Base-by-base conservation (phyloP, 1,140 invertebrate genomes). In the Grapholita molesta region DNA sequence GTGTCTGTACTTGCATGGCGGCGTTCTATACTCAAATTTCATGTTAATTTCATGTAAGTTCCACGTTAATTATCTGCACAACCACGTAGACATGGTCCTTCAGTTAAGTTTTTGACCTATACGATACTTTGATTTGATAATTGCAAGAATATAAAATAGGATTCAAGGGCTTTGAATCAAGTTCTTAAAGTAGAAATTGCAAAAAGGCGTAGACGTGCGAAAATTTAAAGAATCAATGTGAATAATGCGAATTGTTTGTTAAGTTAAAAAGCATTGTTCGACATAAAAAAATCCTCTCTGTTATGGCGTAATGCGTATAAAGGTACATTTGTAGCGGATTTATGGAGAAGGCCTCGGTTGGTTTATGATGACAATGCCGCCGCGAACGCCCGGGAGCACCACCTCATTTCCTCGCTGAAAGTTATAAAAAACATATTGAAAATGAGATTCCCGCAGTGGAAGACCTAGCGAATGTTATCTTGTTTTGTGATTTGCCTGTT, bases 371-470 rank as follows among this genome's bases (percentile, higher is more conserved):
- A 89, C 85, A 89, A 88, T 85, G 77, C 79, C 77, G 78, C 71
- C 78, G 76, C 70, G 73, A 75, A 67, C 79, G 85, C 83, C 82
- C 55, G 72, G 69, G 79, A 82, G 83, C 85, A 71, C 78, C 87
- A 88, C 86, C 87, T 89, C 85, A 91, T 91, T 91, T 91, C 88
- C 88, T 88, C 82, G 84, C 83, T 75, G 83, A 87, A 88, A 89
- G 89, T 91, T 91, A 91, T 91, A 91, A 91, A 61, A 91, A 91
- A 91, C 89, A 91, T 91, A 91, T 91, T 91, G 89, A 91, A 91
- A 91, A 91, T 86, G 87, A 89, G 89, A 91, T 91, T 85, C 87
- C 77, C 86, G 78, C 80, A 70, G 78, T 77, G 77, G 77, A 86
- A 85, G 82, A 83, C 86, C 84, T 81, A 78, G 78, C 79, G 84